These are phyloP conservation scores for Euthynnus affinis DNA, from an alignment of 2,797 vertebrate species.

Conservation along the genomic window DNA sequence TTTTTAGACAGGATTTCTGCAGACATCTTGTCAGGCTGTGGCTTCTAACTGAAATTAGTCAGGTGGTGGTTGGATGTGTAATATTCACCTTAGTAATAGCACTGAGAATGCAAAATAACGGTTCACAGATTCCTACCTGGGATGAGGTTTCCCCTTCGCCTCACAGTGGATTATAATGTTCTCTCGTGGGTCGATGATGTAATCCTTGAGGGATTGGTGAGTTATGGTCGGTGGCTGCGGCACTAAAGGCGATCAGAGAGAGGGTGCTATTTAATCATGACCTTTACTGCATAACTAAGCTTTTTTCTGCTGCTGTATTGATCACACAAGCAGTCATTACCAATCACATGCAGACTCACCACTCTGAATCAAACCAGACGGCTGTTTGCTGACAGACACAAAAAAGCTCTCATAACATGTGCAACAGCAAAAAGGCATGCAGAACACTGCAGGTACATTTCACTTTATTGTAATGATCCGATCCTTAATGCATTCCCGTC, in stretches of 20 bases:
- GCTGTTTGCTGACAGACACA: slow-evolving; percentile 59
- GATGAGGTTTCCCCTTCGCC: slow-evolving; percentile 96
- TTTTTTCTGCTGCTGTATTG: slow-evolving; percentile 45
- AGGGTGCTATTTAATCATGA: slow-evolving; percentile 61
- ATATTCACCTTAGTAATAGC: neutral
- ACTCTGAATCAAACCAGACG: slow-evolving; percentile 32
- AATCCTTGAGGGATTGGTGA: slow-evolving; percentile 96
- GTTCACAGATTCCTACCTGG: slow-evolving; percentile 86
- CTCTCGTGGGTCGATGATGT: slow-evolving; percentile 97
- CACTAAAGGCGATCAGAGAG: slow-evolving; percentile 86
- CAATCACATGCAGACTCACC: slow-evolving; percentile 58
- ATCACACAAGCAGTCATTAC: slow-evolving; percentile 59
- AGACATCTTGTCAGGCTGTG: slow-evolving; percentile 10
- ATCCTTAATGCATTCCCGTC: slow-evolving; percentile 69
- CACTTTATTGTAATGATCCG: slow-evolving; percentile 78
- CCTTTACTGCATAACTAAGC: slow-evolving; percentile 63
- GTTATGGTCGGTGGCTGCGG: slow-evolving; percentile 96
- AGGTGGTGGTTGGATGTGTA: slow-evolving; percentile 36
- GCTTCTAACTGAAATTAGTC: slow-evolving; percentile 13
- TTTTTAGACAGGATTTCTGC: slow-evolving; percentile 8
- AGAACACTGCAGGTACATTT: slow-evolving; percentile 68
- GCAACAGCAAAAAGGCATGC: slow-evolving; percentile 63
- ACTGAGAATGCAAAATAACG: slow-evolving; percentile 39
- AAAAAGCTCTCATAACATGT: slow-evolving; percentile 44
- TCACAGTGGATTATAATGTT: slow-evolving; percentile 97